Base-by-base conservation (phyloP, 92 coral and sea anemone genomes). In the Bergia puertoricense region DNA sequence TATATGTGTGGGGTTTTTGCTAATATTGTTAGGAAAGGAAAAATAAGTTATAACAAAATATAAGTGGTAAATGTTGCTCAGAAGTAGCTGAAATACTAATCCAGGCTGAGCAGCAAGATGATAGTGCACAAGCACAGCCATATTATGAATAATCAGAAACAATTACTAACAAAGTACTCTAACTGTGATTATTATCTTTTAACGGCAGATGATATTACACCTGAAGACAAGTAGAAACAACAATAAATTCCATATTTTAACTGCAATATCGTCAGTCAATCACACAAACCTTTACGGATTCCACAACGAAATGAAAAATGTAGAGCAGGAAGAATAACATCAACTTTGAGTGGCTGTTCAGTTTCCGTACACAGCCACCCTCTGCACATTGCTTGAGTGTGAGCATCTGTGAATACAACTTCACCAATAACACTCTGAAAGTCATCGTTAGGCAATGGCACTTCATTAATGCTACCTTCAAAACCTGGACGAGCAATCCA, bases 201-300 rank as follows among this genome's bases (percentile, higher is more conserved):
- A 6, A 48, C 54, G 10, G 54, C 9, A 48, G 9, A 7, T 48
- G 8, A 8, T 48, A 48, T 6, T 48, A 48, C 54, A 6, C 59
- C 14, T 54, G 59, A 54, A 11, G 16, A 54, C 1, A 62, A 57
- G 67, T 18, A 57, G 69, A 16, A 62, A 22, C 30, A 62, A 62
- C 69, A 62, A 22, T 8, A 15, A 14, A 57, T 15, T 62, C 69
- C n/a, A 20, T 62, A 23, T 62, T 16, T 62, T 62, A 16, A 62
- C 6, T 62, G n/a, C 6, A 62, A 15, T 30, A 62, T 4, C 3
- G 69, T 16, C 13, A 62, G 20, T 20, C 30, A 2, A 8, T 48
- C n/a, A 79, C n/a, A 81, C 86, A 71, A 83, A 83, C 86, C 86
- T 68, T 45, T 68, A 16, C 86, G 65, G 77, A 83, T 83, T 67